Base-by-base conservation (phyloP, 2,888 invertebrate species). In the Chrysolina haemoptera region DNA sequence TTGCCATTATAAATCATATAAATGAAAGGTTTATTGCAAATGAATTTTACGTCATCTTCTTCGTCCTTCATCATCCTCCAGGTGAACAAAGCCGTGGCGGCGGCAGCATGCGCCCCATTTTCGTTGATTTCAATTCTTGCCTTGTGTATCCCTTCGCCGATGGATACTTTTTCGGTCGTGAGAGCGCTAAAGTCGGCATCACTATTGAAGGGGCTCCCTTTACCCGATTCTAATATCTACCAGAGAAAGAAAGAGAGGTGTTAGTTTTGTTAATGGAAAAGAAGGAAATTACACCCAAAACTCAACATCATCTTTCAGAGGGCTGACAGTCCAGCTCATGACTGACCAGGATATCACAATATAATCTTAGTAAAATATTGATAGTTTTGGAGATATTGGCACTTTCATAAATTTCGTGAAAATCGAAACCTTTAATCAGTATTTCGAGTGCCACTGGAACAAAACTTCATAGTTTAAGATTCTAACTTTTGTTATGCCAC, bases 61-160 rank as follows among this genome's bases (percentile, higher is more conserved):
- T 86, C 85, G 69, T 85, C 85, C 53, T 78, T 78, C 82, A 84
- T 84, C 48, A 95, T 95, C 14, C 96, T 91, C 91, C 95, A 96
- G 48, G 93, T 93, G 86, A 96, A 94, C 63, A 96, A 88, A 0
- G 95, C 94, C 0, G 96, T 96, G 1, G 96, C 95, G 0, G 96
- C 96, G 0, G 96, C 94, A 0, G 97, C 97, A 67, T 93, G 94
- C 1, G 96, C 94, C 46, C 96, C 95, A 84, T 95, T 93, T 87
- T 97, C 96, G 80, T 94, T 93, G 12, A 96, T 90, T 82, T 94
- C 94, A 73, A 97, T 94, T 88, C 94, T 94, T 50, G 96, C 95
- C 82, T 96, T 94, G 87, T 97, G 97, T 11, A 90, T 87, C 4
- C 91, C 91, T 55, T 89, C 89, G 64, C 90, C 90, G n/a, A 92